These are phyloP conservation scores for Linyphia triangularis DNA, from an alignment of 2,888 invertebrate species.

Conservation along the genomic window DNA sequence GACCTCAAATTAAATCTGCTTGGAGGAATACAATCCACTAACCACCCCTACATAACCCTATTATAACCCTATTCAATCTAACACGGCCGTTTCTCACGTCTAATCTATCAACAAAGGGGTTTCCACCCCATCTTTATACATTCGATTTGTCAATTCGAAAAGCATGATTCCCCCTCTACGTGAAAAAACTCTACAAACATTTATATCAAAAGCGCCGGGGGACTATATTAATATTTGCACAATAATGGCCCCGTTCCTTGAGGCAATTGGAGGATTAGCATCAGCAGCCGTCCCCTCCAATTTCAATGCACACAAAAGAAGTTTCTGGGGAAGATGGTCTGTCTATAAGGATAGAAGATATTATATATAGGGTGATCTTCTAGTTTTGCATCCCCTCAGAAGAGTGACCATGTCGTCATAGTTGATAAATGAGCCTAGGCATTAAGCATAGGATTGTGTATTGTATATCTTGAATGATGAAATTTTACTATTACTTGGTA, in stretches of 20 bases:
- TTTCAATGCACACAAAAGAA: not conserved
- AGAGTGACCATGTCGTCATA: too few relatives aligned
- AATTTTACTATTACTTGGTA: too few relatives aligned
- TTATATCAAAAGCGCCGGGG: not conserved
- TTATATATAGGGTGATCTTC: slow-evolving; percentile 24
- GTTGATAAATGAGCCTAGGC: too few relatives aligned
- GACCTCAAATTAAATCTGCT: not conserved
- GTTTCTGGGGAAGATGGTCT: not conserved
- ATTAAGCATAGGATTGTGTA: too few relatives aligned
- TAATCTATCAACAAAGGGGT: not conserved
- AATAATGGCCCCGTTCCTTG: slow-evolving; percentile 1
- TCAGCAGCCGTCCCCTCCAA: not conserved
- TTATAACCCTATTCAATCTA: not conserved
- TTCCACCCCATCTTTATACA: not conserved
- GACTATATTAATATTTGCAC: slow-evolving; percentile 38
- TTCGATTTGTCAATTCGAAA: not conserved
- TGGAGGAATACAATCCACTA: too few relatives aligned
- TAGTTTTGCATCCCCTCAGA: too few relatives aligned
- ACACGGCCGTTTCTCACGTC: not conserved
- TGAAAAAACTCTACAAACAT: not conserved
- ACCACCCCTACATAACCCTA: not conserved
- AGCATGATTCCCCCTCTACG: not conserved
- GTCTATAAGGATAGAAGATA: not conserved
- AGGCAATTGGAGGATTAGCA: not conserved
- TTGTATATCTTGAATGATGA: too few relatives aligned